Evolutionary conservation across 2,888 invertebrate species (phyloP).

Genomic region (Mythimna loreyi): DNA sequence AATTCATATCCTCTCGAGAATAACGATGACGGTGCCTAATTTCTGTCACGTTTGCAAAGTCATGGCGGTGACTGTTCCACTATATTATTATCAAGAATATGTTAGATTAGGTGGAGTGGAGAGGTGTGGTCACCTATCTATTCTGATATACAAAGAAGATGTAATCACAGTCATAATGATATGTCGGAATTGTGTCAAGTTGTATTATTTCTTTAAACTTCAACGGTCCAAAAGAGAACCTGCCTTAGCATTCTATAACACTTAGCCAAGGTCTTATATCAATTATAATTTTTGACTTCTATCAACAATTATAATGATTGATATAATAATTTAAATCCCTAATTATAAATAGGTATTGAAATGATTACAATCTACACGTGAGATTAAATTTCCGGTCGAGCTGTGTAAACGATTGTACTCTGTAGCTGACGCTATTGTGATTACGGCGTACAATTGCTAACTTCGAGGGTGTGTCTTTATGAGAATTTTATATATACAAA

Average conservation of each 20-base stretch:
- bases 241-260: too few species aligned
- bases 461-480: conserved; percentile 19
- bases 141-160: not conserved
- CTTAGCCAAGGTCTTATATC: too few species aligned
- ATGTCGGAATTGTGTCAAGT: conserved; percentile 23
- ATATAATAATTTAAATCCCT: not conserved
- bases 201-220: not conserved
- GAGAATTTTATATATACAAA: conserved; percentile 10
- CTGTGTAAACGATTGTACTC: conserved; percentile 2
- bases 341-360: conserved; percentile 20
- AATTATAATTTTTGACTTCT: too few species aligned
- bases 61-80: conserved; percentile 23
- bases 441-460: conserved; percentile 7
- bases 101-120: conserved; percentile 23
- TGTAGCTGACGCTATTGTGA: conserved; percentile 13
- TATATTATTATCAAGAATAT: conserved; percentile 31
- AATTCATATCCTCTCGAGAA: conserved; percentile 7
- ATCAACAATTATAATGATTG: too few species aligned
- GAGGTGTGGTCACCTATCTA: not conserved
- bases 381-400: conserved; percentile 36
- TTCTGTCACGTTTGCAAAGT: conserved; percentile 33
- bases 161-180: conserved; percentile 12
- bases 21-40: conserved; percentile 34
- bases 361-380: conserved; percentile 30
- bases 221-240: too few species aligned